Evolutionary conservation across 2,888 invertebrate genomes (phyloP), one percentile per base, ranked within the genome.

Genomic region (Perizoma affinitatum): DNA sequence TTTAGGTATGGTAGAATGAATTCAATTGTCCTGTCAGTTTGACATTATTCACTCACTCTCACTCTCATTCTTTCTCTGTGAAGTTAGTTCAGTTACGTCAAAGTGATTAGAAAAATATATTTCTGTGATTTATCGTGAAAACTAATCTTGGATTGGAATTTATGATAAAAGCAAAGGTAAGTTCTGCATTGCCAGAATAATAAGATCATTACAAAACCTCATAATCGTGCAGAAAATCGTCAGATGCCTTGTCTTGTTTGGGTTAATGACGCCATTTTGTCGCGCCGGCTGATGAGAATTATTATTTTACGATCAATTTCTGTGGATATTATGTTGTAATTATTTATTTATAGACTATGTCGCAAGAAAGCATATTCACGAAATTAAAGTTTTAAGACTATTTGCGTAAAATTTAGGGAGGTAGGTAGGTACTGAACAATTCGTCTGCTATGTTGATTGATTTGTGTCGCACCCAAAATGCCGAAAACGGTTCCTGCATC

Each of bases 221-320:
- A n/a, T n/a, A 6, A 42, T 4, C 6, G 43, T 22, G 41, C 44
- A 52, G 41, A 61, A 55, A 10, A 56, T 59, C 36, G 9, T 0
- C n/a, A 49, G 56, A 50, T 73, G 73, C 78, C 79, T 80, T 79
- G 78, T 81, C 86, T 88, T 89, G 87, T 89, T 86, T 87, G 81
- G 82, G 81, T 81, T 82, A 79, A 84, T 90, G 92, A 92, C 92
- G 92, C 92, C 92, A 92, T 92, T 90, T 92, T 92, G 92, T 92
- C 81, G 89, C 90, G 90, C 92, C 92, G 92, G 92, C 92, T 92
- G 91, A 92, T 92, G 74, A 64, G 82, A 86, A 83, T 83, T 86
- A 84, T 80, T 85, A 86, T 85, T 87, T 87, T 84, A 70, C 75
- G 76, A 78, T 76, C 72, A 66, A 65, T 68, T 79, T 74, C 78